Base-by-base conservation (phyloP, 1,140 invertebrate species). In the Solenopsis invicta region DNA sequence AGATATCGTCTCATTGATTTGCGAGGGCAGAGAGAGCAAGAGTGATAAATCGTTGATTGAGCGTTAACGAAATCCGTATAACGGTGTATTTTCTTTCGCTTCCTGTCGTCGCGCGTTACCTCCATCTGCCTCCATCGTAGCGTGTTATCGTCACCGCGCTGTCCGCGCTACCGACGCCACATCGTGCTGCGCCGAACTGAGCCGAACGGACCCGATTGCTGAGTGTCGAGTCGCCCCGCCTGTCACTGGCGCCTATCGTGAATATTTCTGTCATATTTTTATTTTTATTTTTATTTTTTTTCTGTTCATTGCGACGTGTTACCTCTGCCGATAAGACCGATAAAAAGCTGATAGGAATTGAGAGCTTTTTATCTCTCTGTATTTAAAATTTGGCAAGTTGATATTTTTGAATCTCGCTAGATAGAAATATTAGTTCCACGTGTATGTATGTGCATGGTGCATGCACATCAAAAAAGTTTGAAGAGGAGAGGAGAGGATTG, bases 41-140 rank as follows among this genome's bases (percentile, higher is more conserved):
- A 41, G 41, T 41, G 41, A 3, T 41, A 41, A 10, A 54, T 16
- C 37, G 37, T 16, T 37, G 54, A 37, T 3, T 1, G 29, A 24
- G n/a, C 48, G 77, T 21, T 61, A 21, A 84, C 13, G 80, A 84
- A 41, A 75, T n/a, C 8, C n/a, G 29, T 37, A 34, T 84, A 84
- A 85, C 82, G 82, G 75, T 85, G 62, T 21, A 85, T 78, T 29
- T 78, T 67, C 34, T 64, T 78, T 78, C n/a, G 61, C 50, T 76
- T 66, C 48, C 61, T 78, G 48, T 77, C 24, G 4, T 76, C n/a
- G 41, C 3, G 41, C 8, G 64, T 72, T 21, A 29, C 37, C 16
- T 59, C 52, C n/a, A 21, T n/a, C n/a, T 21, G n/a, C 37, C 16
- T 59, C 52, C 16, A 21, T 5, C 50, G 34, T 72, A 59, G 50